Evolutionary conservation across 2,888 invertebrate species (phyloP), one percentile per base, ranked within the genome.

Genomic region (Netelia virgata): DNA sequence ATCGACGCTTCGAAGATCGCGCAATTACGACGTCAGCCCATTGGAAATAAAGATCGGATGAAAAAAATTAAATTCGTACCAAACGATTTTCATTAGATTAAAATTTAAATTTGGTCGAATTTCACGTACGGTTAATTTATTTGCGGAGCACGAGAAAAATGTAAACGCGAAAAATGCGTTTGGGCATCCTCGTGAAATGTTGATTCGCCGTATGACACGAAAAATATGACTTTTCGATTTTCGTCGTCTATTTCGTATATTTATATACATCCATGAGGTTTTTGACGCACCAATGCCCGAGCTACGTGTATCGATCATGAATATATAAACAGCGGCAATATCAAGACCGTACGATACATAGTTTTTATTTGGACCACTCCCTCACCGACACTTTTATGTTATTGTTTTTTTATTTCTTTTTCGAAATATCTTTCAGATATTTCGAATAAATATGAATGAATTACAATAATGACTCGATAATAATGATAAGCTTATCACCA

Each of bases 1-100:
- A 14, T 59, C 36, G 64, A 87, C 85, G 81, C 80, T 78, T 88
- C 89, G 87, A 89, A 87, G 86, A 70, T 89, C 86, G 79, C 86
- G 89, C 89, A 90, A 86, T 87, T 83, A 85, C 73, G 18, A 66
- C 23, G 5, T 69, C 50, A 36, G 10, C 20, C 20, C 18, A 9
- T 11, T 10, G 16, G 14, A 18, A n/a, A 23, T 18, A 16, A 64
- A 61, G 3, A 6, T 47, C 47, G 8, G 10, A 36, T 14, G 36
- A 50, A 11, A 8, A 55, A 72, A 57, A 55, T 11, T 28, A 6
- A 53, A 70, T 53, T 70, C 14, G n/a, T 28, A 16, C 6, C 1
- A 6, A 5, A 36, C 6, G 6, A 36, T 36, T 36, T 36, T 36
- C 1, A 6, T 36, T 36, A 36, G 36, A 5, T 36, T 36, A 8